Conservation (phyloP, 2,113 vertebrate genomes). For the Nothocercus julius region DNA sequence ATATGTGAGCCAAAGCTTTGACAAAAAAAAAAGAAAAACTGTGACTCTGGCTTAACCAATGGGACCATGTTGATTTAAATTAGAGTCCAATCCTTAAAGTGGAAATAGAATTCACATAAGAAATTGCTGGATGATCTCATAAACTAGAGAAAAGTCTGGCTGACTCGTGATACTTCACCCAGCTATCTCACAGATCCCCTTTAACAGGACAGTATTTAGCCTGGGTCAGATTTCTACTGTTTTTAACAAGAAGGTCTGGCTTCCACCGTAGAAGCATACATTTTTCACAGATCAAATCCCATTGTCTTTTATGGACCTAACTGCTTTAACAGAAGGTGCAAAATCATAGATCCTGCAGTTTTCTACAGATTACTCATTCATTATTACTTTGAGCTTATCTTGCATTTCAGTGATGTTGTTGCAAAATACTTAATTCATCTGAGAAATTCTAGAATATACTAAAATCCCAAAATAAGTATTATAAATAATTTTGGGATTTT, state of each 20-base stretch:
- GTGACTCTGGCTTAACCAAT: neutral
- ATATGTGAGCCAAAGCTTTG: neutral
- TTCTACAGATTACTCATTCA: neutral
- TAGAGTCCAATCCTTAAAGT: neutral
- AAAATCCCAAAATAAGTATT: too few relatives aligned
- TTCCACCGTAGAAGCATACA: neutral
- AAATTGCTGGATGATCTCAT: neutral
- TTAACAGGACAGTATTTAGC: neutral
- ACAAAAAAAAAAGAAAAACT: neutral
- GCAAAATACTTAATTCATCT: neutral
- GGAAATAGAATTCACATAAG: neutral
- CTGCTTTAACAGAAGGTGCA: neutral
- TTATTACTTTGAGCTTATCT: accelerated
- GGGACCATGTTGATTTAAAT: neutral
- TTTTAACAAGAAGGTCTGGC: neutral
- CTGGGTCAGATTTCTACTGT: neutral
- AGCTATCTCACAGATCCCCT: too few relatives aligned
- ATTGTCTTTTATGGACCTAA: neutral
- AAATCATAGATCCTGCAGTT: neutral
- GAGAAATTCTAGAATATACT: too few relatives aligned
- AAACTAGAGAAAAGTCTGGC: neutral
- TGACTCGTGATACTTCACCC: too few relatives aligned
- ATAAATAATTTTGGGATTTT: neutral
- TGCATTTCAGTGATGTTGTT: neutral
- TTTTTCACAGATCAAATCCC: neutral